These are phyloP conservation scores for Oreohelix idahoensis DNA, from an alignment of 1,140 invertebrate genomes.

Conservation along the genomic window DNA sequence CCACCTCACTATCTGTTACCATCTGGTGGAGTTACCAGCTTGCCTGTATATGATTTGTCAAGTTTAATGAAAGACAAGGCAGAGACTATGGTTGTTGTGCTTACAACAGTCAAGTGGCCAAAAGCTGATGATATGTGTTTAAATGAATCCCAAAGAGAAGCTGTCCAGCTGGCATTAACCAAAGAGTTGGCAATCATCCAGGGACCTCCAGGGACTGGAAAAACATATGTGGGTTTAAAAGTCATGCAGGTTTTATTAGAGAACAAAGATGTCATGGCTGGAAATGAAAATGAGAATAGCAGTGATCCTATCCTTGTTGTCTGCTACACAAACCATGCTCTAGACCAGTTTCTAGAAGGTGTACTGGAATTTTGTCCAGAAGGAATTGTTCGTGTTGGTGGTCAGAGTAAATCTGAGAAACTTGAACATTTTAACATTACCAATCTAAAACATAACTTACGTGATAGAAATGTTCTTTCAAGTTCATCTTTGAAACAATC, in stretches of 20 bases:
- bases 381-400: too few relatives aligned
- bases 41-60: constrained; percentile 37
- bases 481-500: neutral
- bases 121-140: constrained; percentile 22
- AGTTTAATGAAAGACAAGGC: neutral
- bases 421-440: constrained; percentile 21
- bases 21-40: neutral
- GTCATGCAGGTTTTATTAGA: constrained; percentile 68
- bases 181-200: constrained; percentile 81
- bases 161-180: constrained; percentile 72
- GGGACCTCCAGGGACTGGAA: constrained; percentile 67
- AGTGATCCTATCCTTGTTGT: constrained; percentile 81
- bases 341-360: too few relatives aligned
- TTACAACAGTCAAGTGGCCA: constrained; percentile 31
- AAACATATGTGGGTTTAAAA: constrained; percentile 68
- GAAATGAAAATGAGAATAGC: constrained; percentile 50
- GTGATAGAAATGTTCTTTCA: neutral
- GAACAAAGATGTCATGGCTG: constrained; percentile 53
- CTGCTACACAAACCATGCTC: constrained; percentile 85
- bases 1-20: constrained; percentile 59
- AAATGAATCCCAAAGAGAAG: constrained; percentile 58
- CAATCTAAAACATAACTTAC: neutral
- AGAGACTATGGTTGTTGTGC: neutral
- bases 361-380: too few relatives aligned
- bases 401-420: constrained; percentile 47